Evolutionary conservation across 2,113 vertebrate genomes (phyloP).

Genomic region (Paradoxurus hermaphroditus): DNA sequence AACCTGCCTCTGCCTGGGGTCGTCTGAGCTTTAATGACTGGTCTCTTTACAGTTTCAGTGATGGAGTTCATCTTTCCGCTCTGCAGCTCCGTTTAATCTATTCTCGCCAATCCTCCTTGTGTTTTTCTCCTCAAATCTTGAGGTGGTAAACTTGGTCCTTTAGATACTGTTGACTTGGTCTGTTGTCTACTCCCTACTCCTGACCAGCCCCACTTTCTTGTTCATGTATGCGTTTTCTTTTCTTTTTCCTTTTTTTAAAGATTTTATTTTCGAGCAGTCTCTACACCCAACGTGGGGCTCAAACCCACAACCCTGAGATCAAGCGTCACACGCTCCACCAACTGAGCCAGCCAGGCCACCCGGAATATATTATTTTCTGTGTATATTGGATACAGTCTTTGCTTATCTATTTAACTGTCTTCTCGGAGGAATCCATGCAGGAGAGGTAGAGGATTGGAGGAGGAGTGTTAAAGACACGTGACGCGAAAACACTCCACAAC

Average conservation of each 20-base stretch:
- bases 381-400: neutral
- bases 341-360: neutral
- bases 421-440: neutral
- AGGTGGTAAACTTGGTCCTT: neutral
- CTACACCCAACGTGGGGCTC: neutral
- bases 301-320: neutral
- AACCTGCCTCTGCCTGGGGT: neutral
- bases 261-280: neutral
- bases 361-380: neutral
- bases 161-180: neutral
- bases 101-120: neutral
- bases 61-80: neutral
- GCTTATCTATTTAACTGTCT: neutral
- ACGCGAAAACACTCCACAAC: neutral
- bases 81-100: neutral
- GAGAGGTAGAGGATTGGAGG: neutral
- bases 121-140: neutral
- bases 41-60: neutral
- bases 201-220: neutral
- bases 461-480: neutral
- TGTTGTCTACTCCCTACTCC: neutral
- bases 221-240: neutral
- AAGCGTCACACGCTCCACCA: neutral
- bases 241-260: neutral
- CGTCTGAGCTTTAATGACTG: neutral